phyloP scores from a whole-genome alignment of 2,113 vertebrate species.

The Festucalex cinctus region DNA sequence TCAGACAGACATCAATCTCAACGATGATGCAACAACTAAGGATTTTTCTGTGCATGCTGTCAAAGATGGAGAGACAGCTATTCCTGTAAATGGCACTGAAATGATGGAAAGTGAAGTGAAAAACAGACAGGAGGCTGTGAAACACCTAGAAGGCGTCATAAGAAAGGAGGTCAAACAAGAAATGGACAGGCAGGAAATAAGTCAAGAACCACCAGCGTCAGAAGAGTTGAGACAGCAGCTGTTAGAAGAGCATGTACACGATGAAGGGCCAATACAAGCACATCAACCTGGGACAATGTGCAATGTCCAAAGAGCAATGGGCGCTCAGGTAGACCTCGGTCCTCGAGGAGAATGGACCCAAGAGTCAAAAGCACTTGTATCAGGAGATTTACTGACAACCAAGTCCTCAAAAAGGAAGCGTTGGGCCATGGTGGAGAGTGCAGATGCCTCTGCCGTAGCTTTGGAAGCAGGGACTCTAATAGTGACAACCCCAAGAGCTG shows the following conservation, averaged over 20 bases:
- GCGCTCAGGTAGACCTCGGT: conserved; percentile 23
- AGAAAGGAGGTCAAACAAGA: conserved; percentile 36
- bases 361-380: conserved; percentile 8
- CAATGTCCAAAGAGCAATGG: conserved; percentile 27
- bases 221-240: conserved; percentile 23
- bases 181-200: conserved; percentile 24
- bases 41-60: conserved; percentile 45
- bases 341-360: conserved; percentile 30
- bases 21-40: conserved; percentile 59
- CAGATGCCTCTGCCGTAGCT: conserved; percentile 54
- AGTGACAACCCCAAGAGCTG: conserved; percentile 74
- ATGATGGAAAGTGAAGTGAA: conserved; percentile 31
- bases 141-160: conserved; percentile 23
- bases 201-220: conserved; percentile 16
- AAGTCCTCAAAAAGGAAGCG: conserved; percentile 69
- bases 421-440: conserved; percentile 70
- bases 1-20: conserved; percentile 56
- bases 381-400: conserved; percentile 16
- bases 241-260: conserved; percentile 21
- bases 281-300: conserved; percentile 31
- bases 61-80: conserved; percentile 48
- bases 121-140: conserved; percentile 40
- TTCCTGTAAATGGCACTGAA: conserved; percentile 36
- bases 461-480: conserved; percentile 65
- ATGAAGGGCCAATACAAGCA: conserved; percentile 24